Conservation (phyloP, 2,113 vertebrate species). For the Saccopteryx leptura region DNA sequence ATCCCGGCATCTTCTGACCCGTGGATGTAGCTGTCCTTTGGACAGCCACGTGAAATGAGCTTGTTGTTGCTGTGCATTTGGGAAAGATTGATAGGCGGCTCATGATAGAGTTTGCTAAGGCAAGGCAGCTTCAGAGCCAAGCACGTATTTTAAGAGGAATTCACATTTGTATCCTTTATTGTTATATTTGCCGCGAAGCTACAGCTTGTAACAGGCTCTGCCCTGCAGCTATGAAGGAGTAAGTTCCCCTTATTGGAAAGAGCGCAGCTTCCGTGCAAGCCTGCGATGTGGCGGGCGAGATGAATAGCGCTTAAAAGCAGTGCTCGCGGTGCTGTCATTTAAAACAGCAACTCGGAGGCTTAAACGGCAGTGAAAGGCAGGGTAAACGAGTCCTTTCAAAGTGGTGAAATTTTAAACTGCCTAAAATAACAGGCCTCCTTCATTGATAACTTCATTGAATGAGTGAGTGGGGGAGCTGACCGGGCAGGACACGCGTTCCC, state of each 20-base stretch:
- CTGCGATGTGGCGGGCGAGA: constrained; percentile 87
- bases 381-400: constrained; percentile 87
- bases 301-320: constrained; percentile 90
- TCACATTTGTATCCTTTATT: constrained; percentile 91
- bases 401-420: constrained; percentile 86
- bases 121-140: constrained; percentile 85
- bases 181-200: constrained; percentile 88
- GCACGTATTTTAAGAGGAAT: constrained; percentile 87
- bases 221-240: constrained; percentile 90
- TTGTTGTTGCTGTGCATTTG: constrained; percentile 74
- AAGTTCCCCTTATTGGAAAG: constrained; percentile 88
- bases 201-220: constrained; percentile 88
- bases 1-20: constrained; percentile 52
- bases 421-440: constrained; percentile 87
- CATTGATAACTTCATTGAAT: constrained; percentile 87
- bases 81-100: constrained; percentile 84
- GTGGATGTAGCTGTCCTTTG: constrained; percentile 57
- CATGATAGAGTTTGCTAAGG: constrained; percentile 88
- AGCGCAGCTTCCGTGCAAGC: constrained; percentile 86
- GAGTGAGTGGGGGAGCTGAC: constrained; percentile 78
- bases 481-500: constrained; percentile 63
- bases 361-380: constrained; percentile 88
- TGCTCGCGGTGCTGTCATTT: constrained; percentile 89
- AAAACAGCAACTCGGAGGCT: constrained; percentile 86
- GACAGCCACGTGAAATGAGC: constrained; percentile 65